phyloP scores from a whole-genome alignment of 2,888 invertebrate species.

The Hydrotaea diabolus region DNA sequence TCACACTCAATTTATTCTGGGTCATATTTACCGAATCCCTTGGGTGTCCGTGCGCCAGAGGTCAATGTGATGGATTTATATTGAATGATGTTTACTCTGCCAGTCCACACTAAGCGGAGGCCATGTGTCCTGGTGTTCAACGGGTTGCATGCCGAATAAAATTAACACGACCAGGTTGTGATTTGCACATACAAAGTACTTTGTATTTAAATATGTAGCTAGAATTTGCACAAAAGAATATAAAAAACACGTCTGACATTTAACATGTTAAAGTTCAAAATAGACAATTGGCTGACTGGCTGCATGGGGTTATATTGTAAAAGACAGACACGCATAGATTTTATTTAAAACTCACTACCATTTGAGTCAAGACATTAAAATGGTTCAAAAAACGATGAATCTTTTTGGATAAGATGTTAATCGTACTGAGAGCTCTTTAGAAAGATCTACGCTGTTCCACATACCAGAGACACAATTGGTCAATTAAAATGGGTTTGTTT shows the following conservation, averaged over 20 bases:
- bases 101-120: not conserved
- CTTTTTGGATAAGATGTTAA: too few species aligned
- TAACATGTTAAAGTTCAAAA: not conserved
- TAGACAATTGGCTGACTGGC: not conserved
- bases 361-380: too few species aligned
- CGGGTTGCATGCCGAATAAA: slow-evolving; percentile 1
- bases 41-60: not conserved
- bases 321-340: too few species aligned
- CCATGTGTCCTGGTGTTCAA: slow-evolving; percentile 13
- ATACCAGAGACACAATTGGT: too few species aligned
- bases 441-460: too few species aligned
- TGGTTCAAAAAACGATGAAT: too few species aligned
- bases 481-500: too few species aligned
- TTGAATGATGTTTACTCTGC: not conserved
- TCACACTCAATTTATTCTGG: not conserved
- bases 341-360: too few species aligned
- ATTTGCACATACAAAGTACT: not conserved
- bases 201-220: not conserved
- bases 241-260: not conserved
- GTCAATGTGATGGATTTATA: not conserved
- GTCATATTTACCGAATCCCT: not conserved
- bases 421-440: too few species aligned
- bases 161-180: slow-evolving; percentile 43
- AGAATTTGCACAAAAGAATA: not conserved
- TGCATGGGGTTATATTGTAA: not conserved